Evolutionary conservation across 1,140 invertebrate species (phyloP).

Genomic region (Steinernema feltiae): DNA sequence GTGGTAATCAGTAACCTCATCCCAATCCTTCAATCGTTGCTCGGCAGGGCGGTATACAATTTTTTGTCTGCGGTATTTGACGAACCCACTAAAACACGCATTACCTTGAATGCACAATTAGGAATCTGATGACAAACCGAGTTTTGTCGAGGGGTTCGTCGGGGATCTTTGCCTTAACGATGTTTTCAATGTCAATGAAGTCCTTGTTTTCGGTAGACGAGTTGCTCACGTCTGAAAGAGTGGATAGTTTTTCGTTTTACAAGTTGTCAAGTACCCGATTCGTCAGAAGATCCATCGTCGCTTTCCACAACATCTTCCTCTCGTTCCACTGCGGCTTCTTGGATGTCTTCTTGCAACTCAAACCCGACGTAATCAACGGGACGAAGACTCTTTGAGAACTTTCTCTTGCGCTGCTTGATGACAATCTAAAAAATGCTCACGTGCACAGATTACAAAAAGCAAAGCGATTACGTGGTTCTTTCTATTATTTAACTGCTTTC

Average conservation of each 20-base stretch:
- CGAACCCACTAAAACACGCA: conserved; percentile 70
- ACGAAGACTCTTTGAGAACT: conserved; percentile 50
- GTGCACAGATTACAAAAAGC: conserved; percentile 20
- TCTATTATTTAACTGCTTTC: conserved; percentile 10
- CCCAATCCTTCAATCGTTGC: conserved; percentile 83
- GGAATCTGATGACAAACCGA: conserved; percentile 66
- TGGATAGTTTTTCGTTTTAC: background rate
- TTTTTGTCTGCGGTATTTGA: conserved; percentile 85
- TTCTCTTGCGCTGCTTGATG: conserved; percentile 49
- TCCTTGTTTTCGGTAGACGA: conserved; percentile 58
- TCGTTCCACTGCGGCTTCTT: conserved; percentile 44
- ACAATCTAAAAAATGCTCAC: conserved; percentile 23
- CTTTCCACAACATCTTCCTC: conserved; percentile 40
- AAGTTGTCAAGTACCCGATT: too few relatives aligned
- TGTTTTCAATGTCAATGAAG: conserved; percentile 76
- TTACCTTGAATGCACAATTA: conserved; percentile 10
- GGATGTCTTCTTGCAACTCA: conserved; percentile 55
- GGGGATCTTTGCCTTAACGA: conserved; percentile 72
- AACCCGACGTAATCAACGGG: conserved; percentile 48
- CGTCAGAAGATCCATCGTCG: conserved; percentile 32
- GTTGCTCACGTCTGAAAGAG: background rate
- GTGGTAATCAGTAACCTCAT: conserved; percentile 75
- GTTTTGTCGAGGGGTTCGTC: conserved; percentile 82
- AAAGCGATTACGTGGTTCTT: conserved; percentile 23
- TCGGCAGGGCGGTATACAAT: conserved; percentile 75